Evolutionary conservation across 1,140 invertebrate species (phyloP), one percentile per base, ranked within the genome.

Genomic region (Chrysoperla carnea): DNA sequence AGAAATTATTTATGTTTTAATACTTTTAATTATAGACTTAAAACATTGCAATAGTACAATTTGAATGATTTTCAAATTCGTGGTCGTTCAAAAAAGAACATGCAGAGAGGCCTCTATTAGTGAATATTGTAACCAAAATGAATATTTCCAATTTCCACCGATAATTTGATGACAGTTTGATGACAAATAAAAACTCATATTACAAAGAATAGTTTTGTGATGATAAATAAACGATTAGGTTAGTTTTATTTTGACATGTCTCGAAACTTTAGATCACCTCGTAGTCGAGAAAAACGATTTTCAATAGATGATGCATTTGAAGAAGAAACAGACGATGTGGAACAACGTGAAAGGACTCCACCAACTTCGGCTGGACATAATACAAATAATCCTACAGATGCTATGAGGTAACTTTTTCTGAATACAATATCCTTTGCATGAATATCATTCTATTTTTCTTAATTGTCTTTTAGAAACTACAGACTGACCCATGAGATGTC

Each of bases 231-330:
- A 23, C 17, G 17, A 23, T 23, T 23, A 23, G 17, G 37, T 38
- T 38, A 13, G 23, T 2, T 17, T 38, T 4, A 52, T 50, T 54
- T 50, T 54, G 63, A 47, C 55, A 65, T 67, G 64, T 61, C 62
- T 45, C 54, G 57, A 54, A 52, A 59, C 35, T 62, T 61, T 44
- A 59, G 60, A 43, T 29, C 40, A 3, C 23, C 8, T 12, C 23
- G 29, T 28, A 62, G 57, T 37, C 61, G 55, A 54, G 66, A 67
- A 47, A 75, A 76, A 56, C 64, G 73, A 44, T 84, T 84, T 64
- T 79, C 77, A 37, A 84, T 84, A 49, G 81, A 84, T 58, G 81
- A 84, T 60, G 81, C 81, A 8, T 84, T 84, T 56, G 80, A 84
- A 58, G 80, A 83, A 56, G 80, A 83, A 52, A 77, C 76, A 41